phyloP scores from a whole-genome alignment of 2,888 invertebrate species.

The Pediacus dermestoides region DNA sequence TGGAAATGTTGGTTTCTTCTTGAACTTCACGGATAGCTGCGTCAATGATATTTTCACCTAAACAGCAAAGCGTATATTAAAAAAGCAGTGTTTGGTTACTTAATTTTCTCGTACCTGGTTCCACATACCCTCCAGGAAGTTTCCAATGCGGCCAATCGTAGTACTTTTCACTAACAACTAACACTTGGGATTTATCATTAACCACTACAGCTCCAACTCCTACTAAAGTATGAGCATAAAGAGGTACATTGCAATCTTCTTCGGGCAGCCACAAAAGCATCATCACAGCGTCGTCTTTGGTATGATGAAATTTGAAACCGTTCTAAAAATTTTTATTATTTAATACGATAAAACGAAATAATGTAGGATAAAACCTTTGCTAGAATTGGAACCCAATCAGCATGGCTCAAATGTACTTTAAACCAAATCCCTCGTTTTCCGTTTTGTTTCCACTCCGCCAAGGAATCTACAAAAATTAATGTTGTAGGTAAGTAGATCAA shows the following conservation, averaged over 20 bases:
- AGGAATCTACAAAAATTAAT: slow-evolving; percentile 62
- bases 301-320: slow-evolving; percentile 86
- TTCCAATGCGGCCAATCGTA: slow-evolving; percentile 69
- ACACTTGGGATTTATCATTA: slow-evolving; percentile 70
- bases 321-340: slow-evolving; percentile 49
- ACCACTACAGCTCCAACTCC: slow-evolving; percentile 87
- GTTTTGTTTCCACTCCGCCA: slow-evolving; percentile 62
- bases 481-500: too few species aligned
- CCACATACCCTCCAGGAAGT: slow-evolving; percentile 88
- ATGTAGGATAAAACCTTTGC: slow-evolving; percentile 56
- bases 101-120: slow-evolving; percentile 61
- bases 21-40: slow-evolving; percentile 82
- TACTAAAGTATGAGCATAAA: slow-evolving; percentile 74
- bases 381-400: slow-evolving; percentile 72
- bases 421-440: slow-evolving; percentile 78
- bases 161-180: slow-evolving; percentile 77
- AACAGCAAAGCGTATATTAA: slow-evolving; percentile 12
- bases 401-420: slow-evolving; percentile 65
- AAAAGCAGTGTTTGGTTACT: neutral
- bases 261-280: slow-evolving; percentile 78
- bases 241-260: slow-evolving; percentile 63
- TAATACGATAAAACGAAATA: neutral
- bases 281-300: slow-evolving; percentile 72
- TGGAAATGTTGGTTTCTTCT: slow-evolving; percentile 84
- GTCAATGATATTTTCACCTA: slow-evolving; percentile 77